These are phyloP conservation scores for Hedya salicella DNA, from an alignment of 2,888 invertebrate genomes.

Conservation along the genomic window DNA sequence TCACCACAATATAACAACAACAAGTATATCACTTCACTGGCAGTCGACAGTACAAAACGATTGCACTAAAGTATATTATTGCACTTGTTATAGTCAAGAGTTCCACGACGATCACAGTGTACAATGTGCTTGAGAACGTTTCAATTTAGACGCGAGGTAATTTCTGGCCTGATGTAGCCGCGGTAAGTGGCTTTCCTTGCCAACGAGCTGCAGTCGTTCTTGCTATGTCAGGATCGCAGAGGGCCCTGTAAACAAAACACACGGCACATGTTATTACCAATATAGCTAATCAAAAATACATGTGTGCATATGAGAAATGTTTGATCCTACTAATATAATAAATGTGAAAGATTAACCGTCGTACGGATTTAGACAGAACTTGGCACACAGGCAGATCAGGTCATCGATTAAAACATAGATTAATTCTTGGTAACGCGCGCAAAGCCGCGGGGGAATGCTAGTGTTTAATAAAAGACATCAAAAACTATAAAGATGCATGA, in stretches of 20 bases:
- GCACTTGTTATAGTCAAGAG: conserved; percentile 77
- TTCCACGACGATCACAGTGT: conserved; percentile 70
- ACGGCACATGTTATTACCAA: conserved; percentile 30
- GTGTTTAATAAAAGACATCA: not conserved
- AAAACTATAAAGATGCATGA: too few species aligned
- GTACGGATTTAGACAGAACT: too few species aligned
- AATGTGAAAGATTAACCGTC: not conserved
- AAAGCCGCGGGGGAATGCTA: not conserved
- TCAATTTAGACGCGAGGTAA: conserved; percentile 71
- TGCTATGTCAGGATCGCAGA: conserved; percentile 83
- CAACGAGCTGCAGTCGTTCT: conserved; percentile 67
- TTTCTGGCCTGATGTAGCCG: conserved; percentile 66
- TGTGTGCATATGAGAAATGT: not conserved
- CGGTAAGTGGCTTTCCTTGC: conserved; percentile 76
- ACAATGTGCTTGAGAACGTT: conserved; percentile 67
- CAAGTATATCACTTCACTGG: conserved; percentile 67
- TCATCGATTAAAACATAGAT: too few species aligned
- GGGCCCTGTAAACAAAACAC: conserved; percentile 77
- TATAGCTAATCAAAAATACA: not conserved
- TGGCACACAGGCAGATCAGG: too few species aligned
- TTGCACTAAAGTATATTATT: conserved; percentile 81
- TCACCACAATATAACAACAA: conserved; percentile 65
- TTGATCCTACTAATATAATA: not conserved
- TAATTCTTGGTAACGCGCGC: too few species aligned
- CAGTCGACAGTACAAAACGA: conserved; percentile 75